Base-by-base conservation (phyloP, 1,140 invertebrate genomes). In the Rhagoletis zephyria region DNA sequence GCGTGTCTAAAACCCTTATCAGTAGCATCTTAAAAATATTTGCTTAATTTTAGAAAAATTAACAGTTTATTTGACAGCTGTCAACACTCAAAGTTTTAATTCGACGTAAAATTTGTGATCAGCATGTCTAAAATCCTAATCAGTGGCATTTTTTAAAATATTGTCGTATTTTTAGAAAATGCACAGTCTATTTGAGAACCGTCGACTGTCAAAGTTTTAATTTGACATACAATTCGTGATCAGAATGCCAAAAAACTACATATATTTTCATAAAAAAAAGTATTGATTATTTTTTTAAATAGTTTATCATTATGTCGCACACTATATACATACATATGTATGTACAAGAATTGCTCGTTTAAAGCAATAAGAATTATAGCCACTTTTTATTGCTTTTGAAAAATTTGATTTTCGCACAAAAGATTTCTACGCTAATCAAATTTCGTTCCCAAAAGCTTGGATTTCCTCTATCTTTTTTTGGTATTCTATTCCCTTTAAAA, bases 331-430 rank as follows among this genome's bases (percentile, higher is more conserved):
- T 60, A 60, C 59, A 60, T 60, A 60, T 60, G 12, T 60, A 60
- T 60, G 12, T 60, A 60, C 12, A 60, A 4, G 61, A 56, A 56
- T 7, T 56, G 10, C 51, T 56, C 10, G 10, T 56, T 56, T 56
- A 56, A 10, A 56, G 10, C 2, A 56, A 30, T 30, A 30, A 30
- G 30, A 30, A 2, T 56, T 56, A 7, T 2, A 56, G 51, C 51
- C 5, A 56, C 5, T 10, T 56, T 56, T 56, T 1, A 10, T 56
- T 2, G 51, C 5, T 7, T 56, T 67, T 42, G 0, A 74, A 74
- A 74, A 74, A 48, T n/a, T 74, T 42, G 12, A 74, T 74, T 74
- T 74, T 74, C 42, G 42, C 40, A 74, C 67, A 74, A 42, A 56
- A 74, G 3, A 48, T 5, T 45, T 74, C 45, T 48, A 3, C 4